A percentile compares a stretch with the other conserved stretches of the same genome.
Evolutionary conservation across 2,888 invertebrate species (phyloP).

Genomic region (Tetragnatha montana): DNA sequence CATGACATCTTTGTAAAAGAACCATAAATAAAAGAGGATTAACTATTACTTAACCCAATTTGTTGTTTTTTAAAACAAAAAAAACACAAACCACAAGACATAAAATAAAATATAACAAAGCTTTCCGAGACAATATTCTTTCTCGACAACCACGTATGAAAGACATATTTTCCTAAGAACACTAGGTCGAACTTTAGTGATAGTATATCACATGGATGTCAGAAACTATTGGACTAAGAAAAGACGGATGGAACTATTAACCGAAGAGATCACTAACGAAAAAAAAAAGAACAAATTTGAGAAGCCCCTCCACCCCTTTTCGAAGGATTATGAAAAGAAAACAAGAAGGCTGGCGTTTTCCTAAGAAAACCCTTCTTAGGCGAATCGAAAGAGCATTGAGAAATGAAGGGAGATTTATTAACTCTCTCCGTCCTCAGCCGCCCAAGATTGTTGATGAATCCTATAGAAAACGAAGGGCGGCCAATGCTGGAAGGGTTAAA

Average conservation of each 20-base stretch:
- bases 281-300: conserved; percentile 3
- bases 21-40: too few species aligned
- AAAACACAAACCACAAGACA: not conserved
- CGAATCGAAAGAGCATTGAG: conserved; percentile 7
- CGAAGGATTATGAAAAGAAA: conserved; percentile 35
- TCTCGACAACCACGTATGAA: not conserved
- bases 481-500: not conserved
- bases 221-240: conserved; percentile 7
- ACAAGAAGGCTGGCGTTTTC: not conserved
- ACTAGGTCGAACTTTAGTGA: not conserved
- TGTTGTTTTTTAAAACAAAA: not conserved
- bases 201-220: conserved; percentile 3
- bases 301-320: not conserved
- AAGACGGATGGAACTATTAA: conserved; percentile 17
- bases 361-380: not conserved
- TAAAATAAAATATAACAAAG: not conserved
- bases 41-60: not conserved
- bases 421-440: not conserved
- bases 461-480: too few species aligned
- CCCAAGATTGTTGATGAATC: too few species aligned
- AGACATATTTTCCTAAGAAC: not conserved
- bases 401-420: not conserved
- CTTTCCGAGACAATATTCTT: not conserved
- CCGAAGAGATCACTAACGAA: not conserved
- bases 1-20: too few species aligned